Evolutionary conservation across 2,113 vertebrate species (phyloP), one percentile per base, ranked within the genome.

Genomic region (Rhombomys opimus): DNA sequence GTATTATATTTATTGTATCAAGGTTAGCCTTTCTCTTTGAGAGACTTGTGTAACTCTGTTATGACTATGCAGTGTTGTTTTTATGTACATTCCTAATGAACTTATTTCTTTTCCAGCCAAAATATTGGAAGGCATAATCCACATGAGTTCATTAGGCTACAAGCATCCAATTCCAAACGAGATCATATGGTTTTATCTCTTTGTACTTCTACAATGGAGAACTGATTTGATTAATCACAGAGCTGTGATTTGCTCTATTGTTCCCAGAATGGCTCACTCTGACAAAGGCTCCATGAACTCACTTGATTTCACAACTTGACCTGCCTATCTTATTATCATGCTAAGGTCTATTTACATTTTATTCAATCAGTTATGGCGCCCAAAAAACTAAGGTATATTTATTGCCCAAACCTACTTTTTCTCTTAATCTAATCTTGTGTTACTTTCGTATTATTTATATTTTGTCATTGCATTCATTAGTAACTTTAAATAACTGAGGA

Each of bases 141-240:
- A 94, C 84, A 91, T 94, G 95, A 90, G 30, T 95, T 98, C 96
- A 98, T 98, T 98, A 97, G 97, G 98, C 94, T 90, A 97, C 88
- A 98, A 97, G 94, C 96, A 97, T 97, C 95, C 96, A 96, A 98
- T 97, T 98, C 97, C 97, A 98, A 98, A 98, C 98, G 94, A 97
- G 97, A 98, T 98, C 96, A 95, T 95, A 94, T 93, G 96, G 97
- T 81, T 97, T 97, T 97, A 97, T 97, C 96, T 97, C 96, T 98
- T 97, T 97, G 93, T 98, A 97, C 87, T 98, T 96, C 97, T 97
- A 97, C 97, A 98, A 98, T 95, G 97, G 95, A 98, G 92, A 97
- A 93, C 77, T 98, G 98, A 98, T 98, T 97, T 98, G 97, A 98
- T 98, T 98, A 98, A 98, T 98, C 98, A 98, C 98, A 98, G 85